These are phyloP conservation scores for Pycnomerus fuliginosus DNA, from an alignment of 2,888 invertebrate species.

Conservation along the genomic window DNA sequence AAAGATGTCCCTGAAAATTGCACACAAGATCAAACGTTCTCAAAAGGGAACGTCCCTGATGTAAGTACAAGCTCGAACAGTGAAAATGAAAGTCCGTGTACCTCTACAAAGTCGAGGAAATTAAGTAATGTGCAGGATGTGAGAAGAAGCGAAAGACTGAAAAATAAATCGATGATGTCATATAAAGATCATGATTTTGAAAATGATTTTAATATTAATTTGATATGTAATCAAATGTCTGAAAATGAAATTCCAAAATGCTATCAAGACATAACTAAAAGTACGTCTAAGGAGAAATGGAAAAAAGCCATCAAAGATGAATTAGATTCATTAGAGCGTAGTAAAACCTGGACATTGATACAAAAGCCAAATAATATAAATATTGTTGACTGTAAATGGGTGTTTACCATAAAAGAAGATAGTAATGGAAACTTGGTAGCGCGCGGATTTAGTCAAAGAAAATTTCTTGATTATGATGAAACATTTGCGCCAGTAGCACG, in stretches of 20 bases:
- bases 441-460: conserved; percentile 5
- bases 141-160: conserved; percentile 5
- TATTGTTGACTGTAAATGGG: conserved; percentile 26
- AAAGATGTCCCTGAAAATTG: no score
- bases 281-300: conserved; percentile 25
- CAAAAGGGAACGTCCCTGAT: not conserved
- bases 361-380: conserved; percentile 25
- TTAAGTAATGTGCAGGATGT: no score
- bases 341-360: conserved; percentile 28
- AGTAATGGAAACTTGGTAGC: conserved; percentile 5
- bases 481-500: conserved; percentile 15
- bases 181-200: conserved; percentile 6
- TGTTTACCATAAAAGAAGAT: conserved; percentile 7
- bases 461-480: conserved; percentile 12
- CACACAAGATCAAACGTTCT: no score
- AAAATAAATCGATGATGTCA: conserved; percentile 1
- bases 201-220: not conserved
- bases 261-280: conserved; percentile 24
- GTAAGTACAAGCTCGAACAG: not conserved
- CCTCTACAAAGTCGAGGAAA: no score
- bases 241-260: conserved; percentile 1
- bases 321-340: conserved; percentile 26
- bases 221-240: not conserved
- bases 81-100: not conserved
- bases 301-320: conserved; percentile 30